Evolutionary conservation across 1,140 invertebrate genomes (phyloP).

Genomic region (Anastrepha ludens): DNA sequence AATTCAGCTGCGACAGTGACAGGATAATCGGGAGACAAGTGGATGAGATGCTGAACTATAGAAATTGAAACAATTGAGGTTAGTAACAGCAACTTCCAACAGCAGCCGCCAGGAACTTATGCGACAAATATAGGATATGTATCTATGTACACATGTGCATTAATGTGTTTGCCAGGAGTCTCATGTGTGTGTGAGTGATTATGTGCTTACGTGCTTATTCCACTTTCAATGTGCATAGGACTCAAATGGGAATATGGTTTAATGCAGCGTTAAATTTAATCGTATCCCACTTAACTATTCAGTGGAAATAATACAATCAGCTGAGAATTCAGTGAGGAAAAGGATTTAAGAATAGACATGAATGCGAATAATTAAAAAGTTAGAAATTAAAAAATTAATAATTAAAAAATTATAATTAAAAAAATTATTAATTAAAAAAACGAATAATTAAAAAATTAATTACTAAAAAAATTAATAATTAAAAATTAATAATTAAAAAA

Average conservation of each 20-base stretch:
- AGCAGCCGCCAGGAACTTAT: background rate
- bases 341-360: constrained; percentile 12
- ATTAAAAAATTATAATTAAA: too few relatives aligned
- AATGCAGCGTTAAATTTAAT: constrained; percentile 52
- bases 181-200: background rate
- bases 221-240: background rate
- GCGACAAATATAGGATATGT: background rate
- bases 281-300: constrained; percentile 51
- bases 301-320: constrained; percentile 43
- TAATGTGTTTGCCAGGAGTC: background rate
- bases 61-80: constrained; percentile 51
- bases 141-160: background rate
- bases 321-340: constrained; percentile 7
- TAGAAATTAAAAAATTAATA: too few relatives aligned
- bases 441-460: too few relatives aligned
- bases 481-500: too few relatives aligned
- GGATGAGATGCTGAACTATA: constrained; percentile 38
- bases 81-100: constrained; percentile 37
- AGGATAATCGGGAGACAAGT: constrained; percentile 51
- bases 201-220: background rate
- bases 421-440: too few relatives aligned
- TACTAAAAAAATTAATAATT: too few relatives aligned
- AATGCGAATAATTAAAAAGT: too few relatives aligned
- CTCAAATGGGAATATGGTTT: constrained; percentile 37
- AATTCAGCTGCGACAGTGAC: constrained; percentile 10